Evolutionary conservation across 1,140 invertebrate species (phyloP).

Genomic region (Samia ricini): DNA sequence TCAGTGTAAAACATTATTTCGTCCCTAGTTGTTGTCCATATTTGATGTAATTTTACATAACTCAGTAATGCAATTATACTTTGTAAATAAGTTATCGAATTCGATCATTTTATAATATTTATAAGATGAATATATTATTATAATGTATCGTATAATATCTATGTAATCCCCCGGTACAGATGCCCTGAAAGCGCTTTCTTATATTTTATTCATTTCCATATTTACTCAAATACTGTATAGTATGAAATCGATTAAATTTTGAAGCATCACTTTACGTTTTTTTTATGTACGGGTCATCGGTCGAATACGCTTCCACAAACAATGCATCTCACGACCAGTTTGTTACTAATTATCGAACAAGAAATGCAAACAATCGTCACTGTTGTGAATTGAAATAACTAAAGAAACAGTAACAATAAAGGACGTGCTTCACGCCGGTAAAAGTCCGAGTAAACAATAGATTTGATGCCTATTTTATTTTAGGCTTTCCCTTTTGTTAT

Average conservation of each 20-base stretch:
- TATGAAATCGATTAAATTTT: neutral
- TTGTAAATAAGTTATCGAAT: neutral
- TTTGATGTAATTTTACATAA: too few species aligned
- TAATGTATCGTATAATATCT: neutral
- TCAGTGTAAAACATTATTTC: too few species aligned
- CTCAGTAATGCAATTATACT: too few species aligned
- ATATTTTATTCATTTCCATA: neutral
- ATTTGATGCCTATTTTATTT: conserved; percentile 43
- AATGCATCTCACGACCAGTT: conserved; percentile 36
- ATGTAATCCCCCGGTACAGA: too few species aligned
- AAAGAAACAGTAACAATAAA: conserved; percentile 29
- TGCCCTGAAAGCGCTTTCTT: neutral
- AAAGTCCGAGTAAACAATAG: conserved; percentile 51
- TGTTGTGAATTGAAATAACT: conserved; percentile 40
- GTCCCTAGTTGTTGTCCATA: too few species aligned
- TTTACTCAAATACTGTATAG: neutral
- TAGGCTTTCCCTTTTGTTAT: conserved; percentile 53
- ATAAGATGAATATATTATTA: neutral
- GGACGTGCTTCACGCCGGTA: conserved; percentile 45
- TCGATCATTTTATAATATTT: neutral
- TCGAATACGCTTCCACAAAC: conserved; percentile 3
- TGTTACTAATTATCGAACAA: conserved; percentile 40
- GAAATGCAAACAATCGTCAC: conserved; percentile 40
- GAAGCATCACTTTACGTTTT: neutral
- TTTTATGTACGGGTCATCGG: neutral